phyloP scores from a whole-genome alignment of 2,888 invertebrate species.

The Griposia aprilina region DNA sequence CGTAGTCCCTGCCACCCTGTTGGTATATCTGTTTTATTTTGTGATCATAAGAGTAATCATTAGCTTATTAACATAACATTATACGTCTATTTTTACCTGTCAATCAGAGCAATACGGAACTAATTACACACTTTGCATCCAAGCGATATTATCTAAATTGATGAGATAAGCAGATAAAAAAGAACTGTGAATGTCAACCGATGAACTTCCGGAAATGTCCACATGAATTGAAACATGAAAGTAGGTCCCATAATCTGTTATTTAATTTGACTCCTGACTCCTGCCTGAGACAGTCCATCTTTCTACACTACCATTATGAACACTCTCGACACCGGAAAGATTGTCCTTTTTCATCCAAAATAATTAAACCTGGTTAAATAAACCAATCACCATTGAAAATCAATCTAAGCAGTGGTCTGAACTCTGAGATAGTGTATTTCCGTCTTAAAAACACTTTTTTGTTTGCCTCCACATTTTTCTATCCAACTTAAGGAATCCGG shows the following conservation, averaged over 20 bases:
- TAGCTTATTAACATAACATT: neutral
- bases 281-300: neutral
- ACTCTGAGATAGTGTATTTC: neutral
- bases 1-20: no score
- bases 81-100: neutral
- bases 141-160: slow-evolving; percentile 3
- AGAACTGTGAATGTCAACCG: neutral
- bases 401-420: no score
- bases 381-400: neutral
- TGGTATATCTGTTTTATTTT: neutral
- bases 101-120: slow-evolving; percentile 21
- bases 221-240: neutral
- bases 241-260: no score
- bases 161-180: neutral
- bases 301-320: neutral
- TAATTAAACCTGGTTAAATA: neutral
- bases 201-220: neutral
- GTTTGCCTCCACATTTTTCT: neutral
- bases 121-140: slow-evolving; percentile 9
- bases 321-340: no score
- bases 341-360: neutral
- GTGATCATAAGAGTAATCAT: neutral
- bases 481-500: neutral
- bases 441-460: no score
- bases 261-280: neutral